These are phyloP conservation scores for Epirrhoe tristata DNA, from an alignment of 2,888 invertebrate genomes.

Conservation along the genomic window DNA sequence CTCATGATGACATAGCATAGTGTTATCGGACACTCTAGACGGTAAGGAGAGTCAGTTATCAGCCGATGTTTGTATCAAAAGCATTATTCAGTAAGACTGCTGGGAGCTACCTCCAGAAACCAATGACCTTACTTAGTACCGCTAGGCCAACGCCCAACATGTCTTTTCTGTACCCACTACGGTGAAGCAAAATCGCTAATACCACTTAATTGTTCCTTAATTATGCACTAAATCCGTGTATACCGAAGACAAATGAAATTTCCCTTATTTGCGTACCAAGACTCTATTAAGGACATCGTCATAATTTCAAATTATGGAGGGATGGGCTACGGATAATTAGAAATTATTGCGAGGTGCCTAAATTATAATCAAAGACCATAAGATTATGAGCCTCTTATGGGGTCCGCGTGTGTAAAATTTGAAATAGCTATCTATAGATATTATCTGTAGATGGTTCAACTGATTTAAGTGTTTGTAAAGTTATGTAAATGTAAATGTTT, in stretches of 20 bases:
- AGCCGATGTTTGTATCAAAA: too few species aligned
- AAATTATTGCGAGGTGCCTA: constrained; percentile 7
- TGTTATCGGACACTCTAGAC: too few species aligned
- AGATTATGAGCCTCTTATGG: constrained; percentile 3
- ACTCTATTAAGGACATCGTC: constrained; percentile 3
- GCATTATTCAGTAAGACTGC: too few species aligned
- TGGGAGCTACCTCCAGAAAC: too few species aligned
- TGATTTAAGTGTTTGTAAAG: too few species aligned
- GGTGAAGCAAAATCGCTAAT: not conserved
- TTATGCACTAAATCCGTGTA: not conserved
- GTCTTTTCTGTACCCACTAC: not conserved
- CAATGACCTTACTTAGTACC: not conserved
- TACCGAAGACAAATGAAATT: constrained; percentile 13
- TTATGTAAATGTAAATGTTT: too few species aligned
- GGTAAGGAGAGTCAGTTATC: too few species aligned
- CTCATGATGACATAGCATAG: too few species aligned
- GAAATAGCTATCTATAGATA: too few species aligned
- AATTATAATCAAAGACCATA: constrained; percentile 13
- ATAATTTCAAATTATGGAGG: constrained; percentile 20
- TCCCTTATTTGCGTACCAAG: constrained; percentile 6
- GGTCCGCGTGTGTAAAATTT: not conserved
- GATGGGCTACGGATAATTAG: constrained; percentile 7
- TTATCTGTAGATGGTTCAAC: too few species aligned
- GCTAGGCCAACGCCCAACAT: not conserved
- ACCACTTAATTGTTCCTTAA: not conserved